Base-by-base conservation (phyloP, 2,888 invertebrate genomes). In the Noctua pronuba region DNA sequence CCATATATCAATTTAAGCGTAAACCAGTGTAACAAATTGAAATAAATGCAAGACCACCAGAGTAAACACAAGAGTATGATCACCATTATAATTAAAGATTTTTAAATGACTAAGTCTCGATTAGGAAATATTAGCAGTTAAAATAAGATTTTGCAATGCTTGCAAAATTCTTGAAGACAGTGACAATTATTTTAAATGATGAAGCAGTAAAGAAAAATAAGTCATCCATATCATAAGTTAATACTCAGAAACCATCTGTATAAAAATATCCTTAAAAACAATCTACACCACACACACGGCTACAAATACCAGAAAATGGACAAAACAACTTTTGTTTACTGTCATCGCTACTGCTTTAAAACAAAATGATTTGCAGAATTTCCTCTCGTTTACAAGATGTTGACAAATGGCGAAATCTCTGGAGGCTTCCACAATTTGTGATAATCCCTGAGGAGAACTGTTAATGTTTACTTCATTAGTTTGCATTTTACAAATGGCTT, bases 381-480 rank as follows among this genome's bases (percentile, higher is more conserved):
- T 60, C 18, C 18, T n/a, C 73, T 58, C 28, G 65, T 65, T 55
- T 69, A 52, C 35, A 78, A 80, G 71, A 85, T 89, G 91, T 88
- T 91, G 91, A 91, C 91, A 91, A 90, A 91, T 89, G 86, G 66
- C 46, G 35, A 67, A 46, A 31, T 79, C 88, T 84, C 88, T 18
- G 49, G 89, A 86, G 87, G 38, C 11, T 72, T 24, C 38, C 65
- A 64, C 69, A 46, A 65, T 73, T 82, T 71, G 77, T 77, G 71
- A 38, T 66, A 44, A 71, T 87, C 90, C 84, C 87, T n/a, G 6
- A 79, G 85, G 88, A 76, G n/a, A 38, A 35, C 11, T 55, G 73
- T 69, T 91, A 90, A 92, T 92, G 91, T 88, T 89, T 86, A 88
- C 80, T 77, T 89, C 91, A 92, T 94, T 93, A 93, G 90, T 90